Evolutionary conservation across 2,797 vertebrate species (phyloP), one percentile per base, ranked within the genome.

Genomic region (Xiphorhynchus erythropygius): DNA sequence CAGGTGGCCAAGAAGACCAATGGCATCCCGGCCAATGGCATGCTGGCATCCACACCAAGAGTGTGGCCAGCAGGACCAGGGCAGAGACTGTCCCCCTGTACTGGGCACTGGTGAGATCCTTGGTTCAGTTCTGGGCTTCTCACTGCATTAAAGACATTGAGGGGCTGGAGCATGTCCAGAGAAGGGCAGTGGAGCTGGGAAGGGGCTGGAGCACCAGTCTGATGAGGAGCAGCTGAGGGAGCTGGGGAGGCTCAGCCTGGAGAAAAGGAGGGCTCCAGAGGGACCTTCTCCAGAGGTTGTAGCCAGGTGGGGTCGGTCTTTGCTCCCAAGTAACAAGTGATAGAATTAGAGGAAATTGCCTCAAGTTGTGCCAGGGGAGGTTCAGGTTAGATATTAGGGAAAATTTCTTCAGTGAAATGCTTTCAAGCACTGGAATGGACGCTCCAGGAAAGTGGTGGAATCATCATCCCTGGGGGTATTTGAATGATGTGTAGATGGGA

Each of bases 261-360:
- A 59, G 10, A 35, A 70, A 19, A 52, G 21, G 21, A 65, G 37
- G 37, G 5, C 30, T 19, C 44, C 24, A 30, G 52, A 11, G 10
- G 24, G 8, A 46, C 15, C 4, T 35, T 24, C 16, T 9, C 11
- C 59, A 3, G 44, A 52, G 18, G 39, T 4, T 41, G 18, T 14
- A 59, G 33, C 33, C 52, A 65, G 52, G 13, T 17, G 33, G 30
- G 25, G 10, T 53, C 0, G 0, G 4, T 47, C 9, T 41, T 25
- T 53, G n/a, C 33, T 71, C 22, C 15, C 52, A n/a, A 21, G 30
- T 78, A 32, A 41, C 22, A 47, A 32, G 12, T 5, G 7, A 23
- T 35, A 71, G 18, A 52, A 59, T 9, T 19, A 19, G 52, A 78
- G 5, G 2, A 71, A 71, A 65, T 24, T 30, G 7, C 46, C 33